Evolutionary conservation across 2,888 invertebrate species (phyloP), one percentile per base, ranked within the genome.

Genomic region (Sialis lutaria): DNA sequence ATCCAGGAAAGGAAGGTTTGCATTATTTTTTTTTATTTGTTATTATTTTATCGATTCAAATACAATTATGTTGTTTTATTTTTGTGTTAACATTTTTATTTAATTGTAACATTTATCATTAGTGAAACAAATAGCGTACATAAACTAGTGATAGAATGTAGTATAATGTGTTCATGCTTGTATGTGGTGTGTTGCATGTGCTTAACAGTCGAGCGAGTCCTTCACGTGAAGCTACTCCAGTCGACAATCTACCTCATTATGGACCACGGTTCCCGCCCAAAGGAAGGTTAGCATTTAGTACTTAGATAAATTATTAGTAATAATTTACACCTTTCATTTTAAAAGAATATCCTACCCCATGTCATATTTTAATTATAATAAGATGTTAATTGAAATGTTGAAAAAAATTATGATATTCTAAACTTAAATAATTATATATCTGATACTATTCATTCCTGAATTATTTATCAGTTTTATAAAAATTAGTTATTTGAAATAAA

Each of bases 261-360:
- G 90, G 90, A 58, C 90, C 90, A 55, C 74, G 88, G 64, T 90
- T 90, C 76, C 82, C 86, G 69, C 77, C 86, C 53, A 77, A 78
- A 75, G 84, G 82, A 76, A 85, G 84, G 85, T 85, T 75, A 64
- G 67, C 60, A 56, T 56, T 52, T 41, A 10, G n/a, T 10, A 22
- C n/a, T 47, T 35, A 22, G 22, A 22, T 22, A 22, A 22, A 22
- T 22, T 2, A 22, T 2, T 22, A 22, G 22, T 22, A 22, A 22
- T 22, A 22, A 22, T 22, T 22, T 22, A 22, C 22, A 22, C 22
- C 22, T 22, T 22, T 2, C 22, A 22, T 22, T 22, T 22, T 22
- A 22, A 22, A 22, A 22, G 22, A 22, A 22, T 22, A 22, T 22
- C 22, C 2, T 22, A 22, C 4, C 22, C 22, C 4, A 22, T 22